Conservation (phyloP, 1,140 invertebrate genomes). For the Apis dorsata region DNA sequence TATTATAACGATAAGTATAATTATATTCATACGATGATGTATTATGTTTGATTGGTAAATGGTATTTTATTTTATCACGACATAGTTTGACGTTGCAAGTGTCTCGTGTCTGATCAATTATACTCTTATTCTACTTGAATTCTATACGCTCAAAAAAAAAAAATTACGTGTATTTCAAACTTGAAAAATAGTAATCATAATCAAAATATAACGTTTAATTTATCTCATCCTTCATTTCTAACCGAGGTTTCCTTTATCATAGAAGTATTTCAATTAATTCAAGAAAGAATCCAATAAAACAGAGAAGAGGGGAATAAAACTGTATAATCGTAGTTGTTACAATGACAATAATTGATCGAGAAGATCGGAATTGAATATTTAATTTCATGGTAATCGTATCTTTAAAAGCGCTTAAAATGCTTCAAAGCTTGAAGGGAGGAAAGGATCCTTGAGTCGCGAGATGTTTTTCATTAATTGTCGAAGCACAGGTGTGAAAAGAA, state of each 20-base stretch:
- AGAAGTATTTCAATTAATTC: not conserved
- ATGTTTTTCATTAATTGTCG: constrained; percentile 38
- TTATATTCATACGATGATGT: no score
- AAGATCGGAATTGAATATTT: constrained; percentile 36
- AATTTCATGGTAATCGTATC: constrained; percentile 33
- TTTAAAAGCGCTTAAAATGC: constrained; percentile 2
- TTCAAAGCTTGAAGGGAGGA: not conserved
- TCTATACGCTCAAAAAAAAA: not conserved
- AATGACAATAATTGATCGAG: constrained; percentile 1
- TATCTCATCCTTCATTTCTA: not conserved
- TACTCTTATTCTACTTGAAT: not conserved
- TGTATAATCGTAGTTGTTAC: not conserved
- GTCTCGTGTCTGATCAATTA: not conserved
- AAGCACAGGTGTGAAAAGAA: constrained; percentile 27
- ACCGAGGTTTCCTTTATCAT: not conserved
- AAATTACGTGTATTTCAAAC: not conserved
- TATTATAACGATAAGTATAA: no score
- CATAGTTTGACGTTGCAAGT: not conserved
- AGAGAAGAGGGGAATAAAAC: no score
- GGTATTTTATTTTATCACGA: no score
- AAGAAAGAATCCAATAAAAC: not conserved
- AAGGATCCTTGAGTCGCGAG: constrained; percentile 14
- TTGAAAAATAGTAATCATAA: not conserved
- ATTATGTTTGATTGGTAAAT: no score
- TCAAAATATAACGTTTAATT: not conserved